phyloP scores from a whole-genome alignment of 2,888 invertebrate genomes.

The Rhodophaea formosa region DNA sequence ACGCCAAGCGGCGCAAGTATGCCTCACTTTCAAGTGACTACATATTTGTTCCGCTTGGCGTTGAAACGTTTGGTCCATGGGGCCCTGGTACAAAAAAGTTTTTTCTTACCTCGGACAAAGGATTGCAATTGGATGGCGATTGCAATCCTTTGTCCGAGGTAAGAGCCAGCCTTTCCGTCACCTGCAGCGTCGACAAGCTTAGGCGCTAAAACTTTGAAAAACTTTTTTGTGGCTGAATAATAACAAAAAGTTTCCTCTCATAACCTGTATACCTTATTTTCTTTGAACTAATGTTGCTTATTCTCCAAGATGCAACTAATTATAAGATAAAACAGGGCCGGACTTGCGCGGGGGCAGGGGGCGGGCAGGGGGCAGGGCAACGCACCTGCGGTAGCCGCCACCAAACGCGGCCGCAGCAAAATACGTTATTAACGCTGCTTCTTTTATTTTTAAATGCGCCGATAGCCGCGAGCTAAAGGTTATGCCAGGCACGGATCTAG shows the following conservation, averaged over 20 bases:
- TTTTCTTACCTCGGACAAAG: no score
- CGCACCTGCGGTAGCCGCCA: slow-evolving; percentile 65
- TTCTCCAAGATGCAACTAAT: slow-evolving; percentile 16
- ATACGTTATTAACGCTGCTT: slow-evolving; percentile 74
- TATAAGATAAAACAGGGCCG: slow-evolving; percentile 26
- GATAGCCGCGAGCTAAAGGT: slow-evolving; percentile 79
- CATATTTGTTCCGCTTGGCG: no score
- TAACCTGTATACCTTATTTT: background rate
- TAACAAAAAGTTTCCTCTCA: background rate
- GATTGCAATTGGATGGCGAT: no score
- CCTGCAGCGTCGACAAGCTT: no score
- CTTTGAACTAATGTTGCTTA: slow-evolving; percentile 9
- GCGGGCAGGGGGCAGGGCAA: slow-evolving; percentile 44
- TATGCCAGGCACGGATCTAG: slow-evolving; percentile 60
- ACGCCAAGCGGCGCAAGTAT: no score
- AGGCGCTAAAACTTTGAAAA: no score
- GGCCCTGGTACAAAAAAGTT: no score
- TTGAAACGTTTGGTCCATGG: no score
- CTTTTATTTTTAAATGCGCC: slow-evolving; percentile 75
- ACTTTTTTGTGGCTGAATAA: no score
- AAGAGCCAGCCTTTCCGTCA: no score
- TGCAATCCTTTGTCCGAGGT: no score
- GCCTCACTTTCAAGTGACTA: no score
- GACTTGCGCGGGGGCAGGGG: slow-evolving; percentile 33
- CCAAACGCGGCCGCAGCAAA: slow-evolving; percentile 54